Base-by-base conservation (phyloP, 2,113 vertebrate species). In the Benitochromis conjunctus region DNA sequence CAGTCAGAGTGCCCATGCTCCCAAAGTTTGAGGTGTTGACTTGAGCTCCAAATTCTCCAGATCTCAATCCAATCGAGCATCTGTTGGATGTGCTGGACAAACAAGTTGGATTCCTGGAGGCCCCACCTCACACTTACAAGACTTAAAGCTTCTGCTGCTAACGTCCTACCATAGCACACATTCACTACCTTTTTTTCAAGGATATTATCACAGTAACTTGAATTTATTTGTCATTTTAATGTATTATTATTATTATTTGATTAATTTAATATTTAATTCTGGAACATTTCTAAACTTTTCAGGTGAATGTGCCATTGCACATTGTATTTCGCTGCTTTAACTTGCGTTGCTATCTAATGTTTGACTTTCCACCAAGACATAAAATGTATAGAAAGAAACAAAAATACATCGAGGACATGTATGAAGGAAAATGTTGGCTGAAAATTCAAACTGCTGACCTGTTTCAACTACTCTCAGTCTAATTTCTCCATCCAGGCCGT, bases 401-500 rank as follows among this genome's bases (percentile, higher is more conserved):
- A 5, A 80, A 51, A 69, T 7, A 86, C 18, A 18, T 13, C 53
- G 3, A 13, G 34, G 14, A 36, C 6, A n/a, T 51, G 24, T 69
- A 69, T 8, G 4, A 43, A 41, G 13, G 19, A 38, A 82, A 12
- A 12, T 14, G 8, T 29, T 31, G 29, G 24, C 14, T 19, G 36
- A 41, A 58, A 66, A 26, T 18, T 71, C 7, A 57, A 26, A 31
- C 11, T 16, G 2, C 93, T 83, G 16, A 97, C 96, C 96, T 96
- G 96, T 94, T 36, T 89, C 83, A 81, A 97, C 98, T 0, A 99
- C 98, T 0, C 93, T 95, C 16, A 99, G 96, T 1, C 86, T 86
- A 88, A 98, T 96, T 88, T 97, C 95, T 18, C 98, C 98, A 0
- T 97, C 86, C 0, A 92, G 82, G 21, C 98, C 98, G 0, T 97